Evolutionary conservation across 2,888 invertebrate genomes (phyloP).

Genomic region (Matsumyia berberina): DNA sequence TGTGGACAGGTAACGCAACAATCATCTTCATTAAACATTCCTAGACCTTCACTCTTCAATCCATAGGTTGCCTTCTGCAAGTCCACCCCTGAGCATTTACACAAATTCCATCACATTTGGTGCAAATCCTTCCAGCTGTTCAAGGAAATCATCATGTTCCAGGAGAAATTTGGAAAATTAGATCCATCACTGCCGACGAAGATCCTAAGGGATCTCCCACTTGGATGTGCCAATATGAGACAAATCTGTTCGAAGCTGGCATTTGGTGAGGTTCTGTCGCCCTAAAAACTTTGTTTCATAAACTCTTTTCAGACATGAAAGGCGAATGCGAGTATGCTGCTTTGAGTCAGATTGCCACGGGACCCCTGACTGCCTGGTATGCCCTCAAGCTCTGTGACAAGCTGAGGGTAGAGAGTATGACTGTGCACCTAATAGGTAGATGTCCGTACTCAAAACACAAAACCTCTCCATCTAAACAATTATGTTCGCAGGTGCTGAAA

Average conservation of each 20-base stretch:
- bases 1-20: slow-evolving; percentile 86
- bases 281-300: background rate
- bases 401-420: slow-evolving; percentile 78
- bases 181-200: slow-evolving; percentile 87
- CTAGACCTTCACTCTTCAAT: slow-evolving; percentile 73
- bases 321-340: slow-evolving; percentile 87
- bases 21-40: background rate
- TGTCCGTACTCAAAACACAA: background rate
- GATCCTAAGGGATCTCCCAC: slow-evolving; percentile 81
- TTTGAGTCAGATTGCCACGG: slow-evolving; percentile 88
- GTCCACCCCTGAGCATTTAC: slow-evolving; percentile 85
- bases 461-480: too few species aligned
- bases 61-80: slow-evolving; percentile 86
- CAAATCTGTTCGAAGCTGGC: slow-evolving; percentile 80
- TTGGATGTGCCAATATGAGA: slow-evolving; percentile 79
- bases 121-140: slow-evolving; percentile 88
- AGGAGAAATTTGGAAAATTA: slow-evolving; percentile 86
- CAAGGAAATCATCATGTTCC: slow-evolving; percentile 86
- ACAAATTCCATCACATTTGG: slow-evolving; percentile 86
- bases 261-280: slow-evolving; percentile 78
- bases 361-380: slow-evolving; percentile 87
- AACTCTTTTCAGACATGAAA: slow-evolving; percentile 79
- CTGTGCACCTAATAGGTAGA: slow-evolving; percentile 82
- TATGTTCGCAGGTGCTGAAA: slow-evolving; percentile 87
- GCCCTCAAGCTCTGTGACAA: slow-evolving; percentile 84